phyloP scores from a whole-genome alignment of 2,797 vertebrate genomes.

The Loris lydekkerianus region DNA sequence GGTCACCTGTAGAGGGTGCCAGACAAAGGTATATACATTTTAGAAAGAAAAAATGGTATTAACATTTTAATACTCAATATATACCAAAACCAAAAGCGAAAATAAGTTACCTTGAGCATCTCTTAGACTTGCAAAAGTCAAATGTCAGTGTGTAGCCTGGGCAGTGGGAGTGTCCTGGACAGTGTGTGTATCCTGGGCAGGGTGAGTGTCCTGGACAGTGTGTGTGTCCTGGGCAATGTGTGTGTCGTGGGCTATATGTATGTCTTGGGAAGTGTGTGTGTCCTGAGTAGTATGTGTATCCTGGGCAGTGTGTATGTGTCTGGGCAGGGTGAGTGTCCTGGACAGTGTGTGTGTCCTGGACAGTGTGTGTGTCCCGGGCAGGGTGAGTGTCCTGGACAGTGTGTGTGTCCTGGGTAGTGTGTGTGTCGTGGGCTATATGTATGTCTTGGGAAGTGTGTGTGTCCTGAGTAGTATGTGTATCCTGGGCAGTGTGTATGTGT shows the following conservation, averaged over 20 bases:
- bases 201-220: neutral
- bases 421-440: accelerated
- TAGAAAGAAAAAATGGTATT: too few species aligned
- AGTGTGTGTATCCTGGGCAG: neutral
- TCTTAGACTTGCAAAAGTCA: too few species aligned
- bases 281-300: too few species aligned
- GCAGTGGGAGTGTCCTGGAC: too few species aligned
- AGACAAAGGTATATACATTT: too few species aligned
- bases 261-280: accelerated
- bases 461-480: too few species aligned
- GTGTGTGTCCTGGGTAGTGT: accelerated
- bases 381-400: neutral
- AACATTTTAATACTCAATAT: too few species aligned
- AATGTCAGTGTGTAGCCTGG: neutral
- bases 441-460: accelerated
- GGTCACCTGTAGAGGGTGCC: too few species aligned
- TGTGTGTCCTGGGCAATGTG: accelerated
- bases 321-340: accelerated
- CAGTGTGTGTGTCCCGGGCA: accelerated
- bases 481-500: neutral
- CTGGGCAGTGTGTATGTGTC: neutral
- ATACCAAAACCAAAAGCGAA: too few species aligned
- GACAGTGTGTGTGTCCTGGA: accelerated
- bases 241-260: accelerated
- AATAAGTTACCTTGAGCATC: too few species aligned